Evolutionary conservation across 2,113 vertebrate genomes (phyloP).

Genomic region (Scopus umbretta): DNA sequence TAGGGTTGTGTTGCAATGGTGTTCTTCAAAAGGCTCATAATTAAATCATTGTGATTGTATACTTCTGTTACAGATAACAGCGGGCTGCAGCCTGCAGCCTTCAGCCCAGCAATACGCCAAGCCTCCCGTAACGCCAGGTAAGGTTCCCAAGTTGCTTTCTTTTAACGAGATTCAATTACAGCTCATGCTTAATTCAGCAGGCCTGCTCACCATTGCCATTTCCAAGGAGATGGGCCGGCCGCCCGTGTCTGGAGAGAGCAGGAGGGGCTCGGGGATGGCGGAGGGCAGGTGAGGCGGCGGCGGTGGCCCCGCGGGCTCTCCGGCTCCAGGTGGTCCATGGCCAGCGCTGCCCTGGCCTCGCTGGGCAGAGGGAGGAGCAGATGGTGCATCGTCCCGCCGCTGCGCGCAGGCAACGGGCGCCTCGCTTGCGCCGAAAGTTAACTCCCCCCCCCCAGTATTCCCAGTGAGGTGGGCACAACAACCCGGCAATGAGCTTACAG

Average conservation of each 20-base stretch:
- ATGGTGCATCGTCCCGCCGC: fast-evolving
- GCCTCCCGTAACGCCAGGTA: neutral
- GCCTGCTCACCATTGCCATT: slow-evolving; percentile 74
- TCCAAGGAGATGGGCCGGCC: slow-evolving; percentile 71
- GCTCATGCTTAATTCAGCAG: slow-evolving; percentile 63
- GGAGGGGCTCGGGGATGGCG: slow-evolving; percentile 50
- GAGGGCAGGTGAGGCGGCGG: neutral
- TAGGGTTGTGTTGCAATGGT: neutral
- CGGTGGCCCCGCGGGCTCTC: fast-evolving
- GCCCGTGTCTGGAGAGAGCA: slow-evolving; percentile 34
- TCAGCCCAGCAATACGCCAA: neutral
- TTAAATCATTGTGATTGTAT: slow-evolving; percentile 34
- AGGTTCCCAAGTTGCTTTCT: neutral
- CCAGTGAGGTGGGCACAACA: neutral
- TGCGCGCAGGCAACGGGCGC: neutral
- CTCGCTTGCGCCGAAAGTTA: fast-evolving
- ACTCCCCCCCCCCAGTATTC: too few species aligned
- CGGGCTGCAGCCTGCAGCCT: neutral
- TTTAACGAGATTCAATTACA: slow-evolving; percentile 52
- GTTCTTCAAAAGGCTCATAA: slow-evolving; percentile 20
- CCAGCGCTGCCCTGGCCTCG: neutral
- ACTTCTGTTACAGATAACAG: neutral
- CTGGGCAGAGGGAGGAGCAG: slow-evolving; percentile 29
- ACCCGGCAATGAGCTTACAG: neutral
- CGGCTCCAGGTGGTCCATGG: fast-evolving